Base-by-base conservation (phyloP, 2,113 vertebrate species). In the Pithys albifrons region DNA sequence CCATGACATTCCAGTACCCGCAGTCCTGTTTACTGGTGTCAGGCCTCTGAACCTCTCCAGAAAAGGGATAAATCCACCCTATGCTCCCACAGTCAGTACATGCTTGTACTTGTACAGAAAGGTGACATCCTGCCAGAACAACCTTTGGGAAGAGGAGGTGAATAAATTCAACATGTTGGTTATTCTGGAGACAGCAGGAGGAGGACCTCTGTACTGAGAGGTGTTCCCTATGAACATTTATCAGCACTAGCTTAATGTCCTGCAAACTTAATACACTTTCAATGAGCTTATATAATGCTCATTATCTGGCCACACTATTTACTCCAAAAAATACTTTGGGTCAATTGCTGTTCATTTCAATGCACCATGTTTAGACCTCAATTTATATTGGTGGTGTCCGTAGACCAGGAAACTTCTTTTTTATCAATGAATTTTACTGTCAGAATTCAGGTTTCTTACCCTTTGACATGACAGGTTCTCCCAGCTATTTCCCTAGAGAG, bases 361-460 rank as follows among this genome's bases (percentile, higher is more conserved):
- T 28, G 24, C 12, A 28, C 14, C 10, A 9, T 74, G 19, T 45
- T 57, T 65, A 70, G 87, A 58, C 23, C 13, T 59, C 45, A n/a
- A 13, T 19, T 76, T 73, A 55, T 10, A 31, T 15, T 48, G 59
- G 25, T 0, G 0, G 54, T 43, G 29, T 7, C 23, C 37, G 13
- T 1, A 64, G 62, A 89, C 43, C 15, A 86, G 49, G 27, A 64
- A 29, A 74, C 62, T 90, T 74, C 9, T 61, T 59, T 49, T 39
- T 72, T 78, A 17, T 45, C 7, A 20, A 35, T 76, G 37, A 70
- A 6, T 15, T 72, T 69, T 54, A 66, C 57, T 24, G 23, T 43
- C 39, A 85, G 27, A 51, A 14, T 64, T 87, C 16, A 24, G 4
- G 35, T 59, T 84, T 62, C 33, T 55, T 59, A 71, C 8, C 25